A percentile compares a stretch with the other conserved stretches of the same genome.
Evolutionary conservation across 2,888 invertebrate species (phyloP).

Genomic region (Eledone cirrhosa): DNA sequence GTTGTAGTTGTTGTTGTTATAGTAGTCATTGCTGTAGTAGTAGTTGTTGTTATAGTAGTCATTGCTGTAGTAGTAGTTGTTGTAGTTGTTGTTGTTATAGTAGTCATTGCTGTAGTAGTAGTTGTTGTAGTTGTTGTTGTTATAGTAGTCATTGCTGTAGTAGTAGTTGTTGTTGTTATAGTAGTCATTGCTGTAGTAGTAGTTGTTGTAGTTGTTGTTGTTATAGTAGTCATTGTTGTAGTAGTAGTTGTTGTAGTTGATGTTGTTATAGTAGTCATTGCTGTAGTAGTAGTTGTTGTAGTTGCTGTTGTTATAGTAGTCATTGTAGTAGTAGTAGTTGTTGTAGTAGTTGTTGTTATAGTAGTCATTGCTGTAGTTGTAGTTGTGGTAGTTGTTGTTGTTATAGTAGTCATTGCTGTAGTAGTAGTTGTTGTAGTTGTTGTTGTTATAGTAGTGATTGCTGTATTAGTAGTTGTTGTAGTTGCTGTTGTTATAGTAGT

Average conservation of each 20-base stretch:
- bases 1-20: constrained; percentile 17
- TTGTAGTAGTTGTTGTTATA: too few species aligned
- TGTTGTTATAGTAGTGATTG: constrained; percentile 27
- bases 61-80: background rate
- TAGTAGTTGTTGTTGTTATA: background rate
- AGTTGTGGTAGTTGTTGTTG: too few species aligned
- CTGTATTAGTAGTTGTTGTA: too few species aligned
- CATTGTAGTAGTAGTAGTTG: too few species aligned
- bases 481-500: constrained; percentile 11
- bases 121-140: background rate
- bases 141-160: background rate
- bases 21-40: background rate
- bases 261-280: constrained; percentile 17
- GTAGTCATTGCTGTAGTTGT: too few species aligned
- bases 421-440: constrained; percentile 26
- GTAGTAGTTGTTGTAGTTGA: too few species aligned
- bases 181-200: background rate
- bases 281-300: background rate
- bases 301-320: too few species aligned
- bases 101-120: constrained; percentile 13
- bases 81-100: constrained; percentile 1
- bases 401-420: constrained; percentile 24
- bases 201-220: background rate
- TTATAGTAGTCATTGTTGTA: too few species aligned
- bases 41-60: constrained; percentile 1